Base-by-base conservation (phyloP, 2,797 vertebrate species). In the Ctenochaetus hawaiiensis region DNA sequence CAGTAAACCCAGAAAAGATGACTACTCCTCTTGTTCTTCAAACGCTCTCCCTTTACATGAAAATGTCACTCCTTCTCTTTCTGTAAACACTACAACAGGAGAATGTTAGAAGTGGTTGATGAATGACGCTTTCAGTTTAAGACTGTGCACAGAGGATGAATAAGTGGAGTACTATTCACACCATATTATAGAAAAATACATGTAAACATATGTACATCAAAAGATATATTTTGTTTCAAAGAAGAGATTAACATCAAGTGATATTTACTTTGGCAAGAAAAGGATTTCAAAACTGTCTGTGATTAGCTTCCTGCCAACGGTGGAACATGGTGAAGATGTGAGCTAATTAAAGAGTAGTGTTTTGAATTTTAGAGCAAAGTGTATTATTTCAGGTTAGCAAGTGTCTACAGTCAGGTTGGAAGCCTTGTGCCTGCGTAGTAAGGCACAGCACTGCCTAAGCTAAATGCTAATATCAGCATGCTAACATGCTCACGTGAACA, bases 1-100 rank as follows among this genome's bases (percentile, higher is more conserved):
- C 62, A 76, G 60, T 37, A 73, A 72, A 83, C 22, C 52, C 17
- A 43, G 58, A 23, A 34, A 16, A 49, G 53, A 59, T 8, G 26
- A 59, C 39, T 43, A 48, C 30, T 22, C 52, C 48, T 63, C 59
- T 54, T 48, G 30, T 56, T 69, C 48, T n/a, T 60, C 12, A 44
- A 23, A 51, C 10, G 5, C 43, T 67, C 44, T 20, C 8, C 34
- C 1, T 53, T n/a, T 16, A 43, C 54, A 22, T 41, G n/a, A n/a
- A 62, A 74, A 22, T 47, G 52, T 45, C 54, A 48, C 51, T 52
- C 49, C n/a, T 12, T 22, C 13, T 61, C 39, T 22, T 26, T 14
- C 26, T 61, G 13, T 22, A 14, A 23, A 17, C 48, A 18, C 10
- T 16, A 22, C 10, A 45, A 6, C 11, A n/a, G 41, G n/a, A n/a